Evolutionary conservation across 2,797 vertebrate genomes (phyloP), one percentile per base, ranked within the genome.

Genomic region (Schizopygopsis malacanthus): DNA sequence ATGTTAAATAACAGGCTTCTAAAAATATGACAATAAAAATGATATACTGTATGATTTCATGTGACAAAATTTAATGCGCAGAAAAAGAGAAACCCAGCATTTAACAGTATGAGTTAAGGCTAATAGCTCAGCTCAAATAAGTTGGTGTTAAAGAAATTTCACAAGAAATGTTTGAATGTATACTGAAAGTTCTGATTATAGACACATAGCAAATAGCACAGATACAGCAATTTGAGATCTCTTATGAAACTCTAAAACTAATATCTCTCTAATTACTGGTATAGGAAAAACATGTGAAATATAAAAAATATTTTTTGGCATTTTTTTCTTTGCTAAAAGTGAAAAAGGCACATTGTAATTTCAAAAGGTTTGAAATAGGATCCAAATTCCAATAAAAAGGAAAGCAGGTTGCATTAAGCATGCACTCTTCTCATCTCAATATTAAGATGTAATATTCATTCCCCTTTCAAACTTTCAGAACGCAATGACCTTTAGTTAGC

Each of bases 391-490:
- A 43, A 80, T 22, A 67, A 65, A 47, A 16, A 65, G 13, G 5
- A 65, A 45, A 47, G 13, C 61, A 45, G 22, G 4, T 73, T n/a
- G n/a, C 45, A n/a, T 72, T 45, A 52, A 37, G 15, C 25, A 28
- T 54, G 37, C 22, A 6, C 22, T 78, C 37, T 63, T 79, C n/a
- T 47, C 41, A 7, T 0, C 45, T 79, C 22, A 47, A 12, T 13
- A 47, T 79, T 71, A 76, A 70, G 13, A 67, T 79, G 39, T 67
- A 63, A 11, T 28, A 39, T 65, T 33, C 61, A 63, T 33, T 33
- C 33, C 33, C 37, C 56, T 67, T 70, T 79, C 43, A 73, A 72
- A 83, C 15, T 52, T 72, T n/a, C 70, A 67, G 47, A 76, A 10
- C 50, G 47, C 16, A 41, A 54, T 81, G 28, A 78, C 33, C 61